Evolutionary conservation across 2,797 vertebrate species (phyloP).

Genomic region (Podargus strigoides): DNA sequence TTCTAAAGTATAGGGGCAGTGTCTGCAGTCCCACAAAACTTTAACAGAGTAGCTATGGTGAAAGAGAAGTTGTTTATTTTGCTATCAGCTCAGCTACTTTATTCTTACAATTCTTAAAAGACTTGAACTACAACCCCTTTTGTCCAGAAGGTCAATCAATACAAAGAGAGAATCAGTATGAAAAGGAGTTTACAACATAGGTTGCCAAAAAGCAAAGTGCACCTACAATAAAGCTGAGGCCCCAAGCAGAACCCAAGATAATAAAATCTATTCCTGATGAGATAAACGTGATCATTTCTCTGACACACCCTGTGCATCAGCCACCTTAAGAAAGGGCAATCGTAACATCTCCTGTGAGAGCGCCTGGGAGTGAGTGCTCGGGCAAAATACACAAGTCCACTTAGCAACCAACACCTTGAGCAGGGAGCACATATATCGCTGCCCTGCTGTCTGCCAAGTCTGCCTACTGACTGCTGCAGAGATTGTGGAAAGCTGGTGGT

Average conservation of each 20-base stretch:
- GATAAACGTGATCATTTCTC: neutral
- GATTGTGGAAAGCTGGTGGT: neutral
- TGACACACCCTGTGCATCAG: neutral
- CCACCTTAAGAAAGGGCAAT: neutral
- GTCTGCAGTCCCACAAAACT: neutral
- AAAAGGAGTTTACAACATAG: neutral
- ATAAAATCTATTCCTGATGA: neutral
- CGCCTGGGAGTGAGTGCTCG: rapidly evolving
- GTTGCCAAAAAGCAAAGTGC: neutral
- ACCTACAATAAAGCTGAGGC: neutral
- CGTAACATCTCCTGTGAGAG: neutral
- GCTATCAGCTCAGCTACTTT: neutral
- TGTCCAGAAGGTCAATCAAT: neutral
- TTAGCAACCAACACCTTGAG: neutral
- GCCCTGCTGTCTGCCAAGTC: neutral
- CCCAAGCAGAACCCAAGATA: neutral
- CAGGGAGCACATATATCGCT: neutral
- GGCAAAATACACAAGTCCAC: neutral
- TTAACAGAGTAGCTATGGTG: neutral
- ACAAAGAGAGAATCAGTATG: neutral
- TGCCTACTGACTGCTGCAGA: rapidly evolving
- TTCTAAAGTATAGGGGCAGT: neutral
- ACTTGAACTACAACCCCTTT: neutral
- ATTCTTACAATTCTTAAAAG: neutral
- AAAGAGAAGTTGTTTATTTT: neutral